These are phyloP conservation scores for Mugil cephalus DNA, from an alignment of 2,113 vertebrate genomes.

Conservation along the genomic window DNA sequence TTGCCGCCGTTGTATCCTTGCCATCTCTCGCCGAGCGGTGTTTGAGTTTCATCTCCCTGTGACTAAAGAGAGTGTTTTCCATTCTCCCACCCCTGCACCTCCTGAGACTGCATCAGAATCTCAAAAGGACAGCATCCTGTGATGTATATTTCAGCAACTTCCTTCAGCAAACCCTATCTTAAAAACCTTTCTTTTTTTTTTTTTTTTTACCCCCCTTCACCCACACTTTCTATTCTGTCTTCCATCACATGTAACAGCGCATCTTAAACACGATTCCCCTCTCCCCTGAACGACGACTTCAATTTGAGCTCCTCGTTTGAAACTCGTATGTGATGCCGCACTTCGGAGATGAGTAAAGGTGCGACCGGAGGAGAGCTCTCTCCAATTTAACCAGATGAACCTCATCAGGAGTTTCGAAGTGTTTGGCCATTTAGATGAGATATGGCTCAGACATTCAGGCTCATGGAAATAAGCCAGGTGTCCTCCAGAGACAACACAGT, in stretches of 20 bases:
- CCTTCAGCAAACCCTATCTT: slow-evolving; percentile 64
- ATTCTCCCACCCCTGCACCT: slow-evolving; percentile 66
- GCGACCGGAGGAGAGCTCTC: slow-evolving; percentile 21
- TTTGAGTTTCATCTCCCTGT: slow-evolving; percentile 73
- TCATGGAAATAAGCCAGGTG: slow-evolving; percentile 13
- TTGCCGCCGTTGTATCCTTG: slow-evolving; percentile 46
- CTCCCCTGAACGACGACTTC: slow-evolving; percentile 55
- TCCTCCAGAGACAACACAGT: slow-evolving; percentile 18
- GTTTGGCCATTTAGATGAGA: slow-evolving; percentile 39
- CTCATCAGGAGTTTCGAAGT: slow-evolving; percentile 35
- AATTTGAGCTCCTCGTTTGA: slow-evolving; percentile 15
- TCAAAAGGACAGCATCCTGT: slow-evolving; percentile 72
- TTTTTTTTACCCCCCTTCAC: slow-evolving; percentile 21
- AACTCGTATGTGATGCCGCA: neutral
- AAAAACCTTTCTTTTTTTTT: slow-evolving; percentile 16
- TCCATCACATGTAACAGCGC: slow-evolving; percentile 40
- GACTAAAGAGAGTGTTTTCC: slow-evolving; percentile 73
- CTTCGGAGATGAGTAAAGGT: slow-evolving; percentile 48
- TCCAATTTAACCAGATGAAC: slow-evolving; percentile 28
- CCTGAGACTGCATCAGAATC: slow-evolving; percentile 67
- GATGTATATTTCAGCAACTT: slow-evolving; percentile 81
- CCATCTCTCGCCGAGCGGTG: slow-evolving; percentile 39
- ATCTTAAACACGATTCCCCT: slow-evolving; percentile 45
- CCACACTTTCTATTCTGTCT: slow-evolving; percentile 16
- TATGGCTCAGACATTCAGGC: slow-evolving; percentile 21